Conservation (phyloP, 2,797 vertebrate species). For the Oophaga sylvatica region DNA sequence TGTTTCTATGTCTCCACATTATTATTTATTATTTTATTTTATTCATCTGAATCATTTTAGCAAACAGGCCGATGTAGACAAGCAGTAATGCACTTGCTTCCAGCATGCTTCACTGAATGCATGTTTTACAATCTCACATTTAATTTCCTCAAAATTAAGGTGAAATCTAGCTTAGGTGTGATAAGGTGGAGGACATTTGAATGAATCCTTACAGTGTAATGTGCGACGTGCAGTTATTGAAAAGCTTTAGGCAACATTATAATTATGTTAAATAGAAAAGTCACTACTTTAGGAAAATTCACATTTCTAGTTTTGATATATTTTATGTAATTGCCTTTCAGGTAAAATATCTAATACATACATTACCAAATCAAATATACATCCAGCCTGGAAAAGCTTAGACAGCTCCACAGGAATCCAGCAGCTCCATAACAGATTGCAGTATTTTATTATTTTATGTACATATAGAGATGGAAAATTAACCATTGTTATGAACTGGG, state of each 20-base stretch:
- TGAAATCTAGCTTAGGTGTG: constrained; percentile 1
- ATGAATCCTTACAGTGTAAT: neutral
- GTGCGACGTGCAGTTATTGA: constrained; percentile 15
- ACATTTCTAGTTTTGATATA: constrained; percentile 9
- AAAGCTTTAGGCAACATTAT: constrained; percentile 29
- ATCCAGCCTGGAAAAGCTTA: neutral
- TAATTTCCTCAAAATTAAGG: neutral
- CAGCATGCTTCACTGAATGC: constrained; percentile 12
- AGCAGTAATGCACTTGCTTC: neutral
- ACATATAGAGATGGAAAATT: neutral
- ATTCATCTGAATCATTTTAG: neutral
- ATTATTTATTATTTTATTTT: no score
- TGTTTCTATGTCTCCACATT: no score
- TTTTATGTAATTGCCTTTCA: neutral
- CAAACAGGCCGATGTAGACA: neutral
- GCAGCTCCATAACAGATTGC: neutral
- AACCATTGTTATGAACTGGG: neutral
- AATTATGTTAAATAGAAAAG: constrained; percentile 21
- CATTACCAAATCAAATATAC: neutral
- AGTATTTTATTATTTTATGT: neutral
- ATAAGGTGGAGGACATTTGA: neutral
- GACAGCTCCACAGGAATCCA: neutral
- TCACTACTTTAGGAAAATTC: neutral
- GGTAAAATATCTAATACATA: neutral
- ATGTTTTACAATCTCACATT: neutral